Evolutionary conservation across 2,797 vertebrate species (phyloP).

Genomic region (Schizothorax lantsangensis): DNA sequence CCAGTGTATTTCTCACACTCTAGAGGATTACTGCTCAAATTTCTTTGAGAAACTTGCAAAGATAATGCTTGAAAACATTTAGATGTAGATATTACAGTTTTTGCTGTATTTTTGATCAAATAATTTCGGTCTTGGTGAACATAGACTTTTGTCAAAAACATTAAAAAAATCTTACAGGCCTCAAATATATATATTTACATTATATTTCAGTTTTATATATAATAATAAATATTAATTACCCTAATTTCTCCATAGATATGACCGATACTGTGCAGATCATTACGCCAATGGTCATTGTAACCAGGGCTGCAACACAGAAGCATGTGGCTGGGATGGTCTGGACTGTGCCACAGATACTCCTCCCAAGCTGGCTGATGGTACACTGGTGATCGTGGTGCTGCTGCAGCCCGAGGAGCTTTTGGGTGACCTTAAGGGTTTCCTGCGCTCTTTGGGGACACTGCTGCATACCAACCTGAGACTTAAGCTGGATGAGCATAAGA

Average conservation of each 20-base stretch:
- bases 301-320: conserved; percentile 89
- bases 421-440: conserved; percentile 84
- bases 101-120: background rate
- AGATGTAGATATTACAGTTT: background rate
- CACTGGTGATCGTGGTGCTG: conserved; percentile 88
- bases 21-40: background rate
- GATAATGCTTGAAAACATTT: background rate
- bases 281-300: conserved; percentile 88
- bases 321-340: conserved; percentile 93
- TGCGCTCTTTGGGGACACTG: conserved; percentile 86
- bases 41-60: background rate
- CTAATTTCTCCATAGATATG: conserved; percentile 77
- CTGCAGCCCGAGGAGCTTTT: conserved; percentile 89
- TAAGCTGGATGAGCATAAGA: conserved; percentile 79
- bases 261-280: conserved; percentile 91
- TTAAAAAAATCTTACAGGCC: background rate
- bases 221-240: background rate
- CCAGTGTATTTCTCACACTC: no score
- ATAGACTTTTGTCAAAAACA: no score
- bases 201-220: background rate
- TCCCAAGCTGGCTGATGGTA: conserved; percentile 80
- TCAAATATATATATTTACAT: background rate
- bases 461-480: conserved; percentile 89
- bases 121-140: background rate
- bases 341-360: conserved; percentile 84